A percentile compares a stretch with the other conserved stretches of the same genome.
phyloP scores from a whole-genome alignment of 2,888 invertebrate genomes.

The Disparrhopalites patrizii region DNA sequence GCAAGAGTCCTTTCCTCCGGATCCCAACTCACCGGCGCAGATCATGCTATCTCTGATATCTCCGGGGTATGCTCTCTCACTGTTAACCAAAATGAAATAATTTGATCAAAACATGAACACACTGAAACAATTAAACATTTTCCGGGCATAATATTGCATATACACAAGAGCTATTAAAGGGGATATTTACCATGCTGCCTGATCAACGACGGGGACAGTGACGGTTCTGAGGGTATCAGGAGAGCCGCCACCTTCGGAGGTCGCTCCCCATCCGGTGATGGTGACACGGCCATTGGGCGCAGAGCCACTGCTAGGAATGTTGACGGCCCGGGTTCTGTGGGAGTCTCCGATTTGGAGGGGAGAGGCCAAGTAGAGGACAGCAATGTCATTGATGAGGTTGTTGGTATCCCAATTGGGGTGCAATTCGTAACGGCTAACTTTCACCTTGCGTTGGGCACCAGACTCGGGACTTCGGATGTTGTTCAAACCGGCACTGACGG shows the following conservation, averaged over 20 bases:
- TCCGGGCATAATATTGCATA: no score
- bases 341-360: not conserved
- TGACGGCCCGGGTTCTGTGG: conserved; percentile 3
- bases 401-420: not conserved
- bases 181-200: not conserved
- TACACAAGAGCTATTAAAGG: not conserved
- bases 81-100: not conserved
- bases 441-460: not conserved
- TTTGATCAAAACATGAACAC: not conserved
- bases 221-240: not conserved
- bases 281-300: not conserved
- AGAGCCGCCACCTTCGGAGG: not conserved
- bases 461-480: not conserved
- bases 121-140: not conserved
- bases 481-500: conserved; percentile 4
- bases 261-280: conserved; percentile 6
- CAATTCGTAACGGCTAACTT: not conserved
- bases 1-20: conserved; percentile 27
- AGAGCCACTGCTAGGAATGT: no score
- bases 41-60: conserved; percentile 18
- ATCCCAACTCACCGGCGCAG: conserved; percentile 27
- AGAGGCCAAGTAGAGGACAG: not conserved
- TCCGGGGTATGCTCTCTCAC: not conserved
- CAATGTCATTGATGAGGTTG: conserved; percentile 3
- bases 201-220: not conserved